Base-by-base conservation (phyloP, 2,797 vertebrate species). In the Alauda arvensis region DNA sequence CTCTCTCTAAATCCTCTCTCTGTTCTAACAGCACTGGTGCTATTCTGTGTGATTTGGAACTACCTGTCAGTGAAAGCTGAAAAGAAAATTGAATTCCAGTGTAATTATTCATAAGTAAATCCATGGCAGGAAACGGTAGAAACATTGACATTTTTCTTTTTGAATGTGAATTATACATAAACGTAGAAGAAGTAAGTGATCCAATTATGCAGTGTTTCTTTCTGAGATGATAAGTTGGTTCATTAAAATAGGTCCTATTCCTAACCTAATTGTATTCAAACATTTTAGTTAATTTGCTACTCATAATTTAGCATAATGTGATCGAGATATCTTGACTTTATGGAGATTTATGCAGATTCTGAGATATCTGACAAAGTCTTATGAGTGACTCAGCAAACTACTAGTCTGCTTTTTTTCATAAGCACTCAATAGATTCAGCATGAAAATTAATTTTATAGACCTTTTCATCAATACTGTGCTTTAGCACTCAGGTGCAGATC, bases 271-370 rank as follows among this genome's bases (percentile, higher is more conserved):
- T 97, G 96, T 97, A 97, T 97, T 97, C 96, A 97, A 97, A 97
- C 96, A 96, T 97, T 97, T 97, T 95, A 94, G 97, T 97, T 97
- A 97, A 97, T 97, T 97, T 96, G 96, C 94, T 97, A 92, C 95
- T 96, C 96, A 96, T 96, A 96, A 96, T 96, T 97, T 97, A 96
- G 96, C 97, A 97, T 97, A 97, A 97, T 97, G 95, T 76, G 93
- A 95, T 96, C 89, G 34, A 95, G 96, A 95, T 96, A 96, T 91
- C 94, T 94, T 92, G 45, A 92, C 94, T 96, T 96, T 97, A 97
- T 96, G 97, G 96, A 97, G 96, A 97, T 97, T 96, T 96, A 97
- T 97, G 96, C 96, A 96, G 95, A 97, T 95, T 92, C 77, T 92
- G 88, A 96, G 88, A 91, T 94, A 94, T 93, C 93, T 95, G 77